These are phyloP conservation scores for Zalophus californianus DNA, from an alignment of 2,797 vertebrate species.

Conservation along the genomic window DNA sequence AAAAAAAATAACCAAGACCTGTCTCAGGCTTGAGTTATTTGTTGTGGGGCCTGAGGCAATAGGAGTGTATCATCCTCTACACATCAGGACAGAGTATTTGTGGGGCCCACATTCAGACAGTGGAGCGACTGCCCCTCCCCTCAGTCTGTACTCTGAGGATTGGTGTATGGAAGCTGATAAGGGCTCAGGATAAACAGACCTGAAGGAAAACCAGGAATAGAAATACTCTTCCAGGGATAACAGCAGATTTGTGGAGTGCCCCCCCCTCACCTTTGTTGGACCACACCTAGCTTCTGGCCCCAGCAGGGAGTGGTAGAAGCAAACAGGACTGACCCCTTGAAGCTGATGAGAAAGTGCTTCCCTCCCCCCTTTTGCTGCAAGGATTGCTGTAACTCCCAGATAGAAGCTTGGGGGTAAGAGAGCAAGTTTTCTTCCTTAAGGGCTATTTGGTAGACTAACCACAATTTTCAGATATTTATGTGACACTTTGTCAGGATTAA, in stretches of 20 bases:
- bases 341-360: background rate
- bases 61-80: background rate
- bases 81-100: background rate
- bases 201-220: background rate
- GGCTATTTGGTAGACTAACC: background rate
- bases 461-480: background rate
- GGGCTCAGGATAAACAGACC: background rate
- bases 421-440: background rate
- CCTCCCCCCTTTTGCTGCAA: background rate
- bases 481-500: background rate
- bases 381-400: background rate
- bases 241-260: background rate
- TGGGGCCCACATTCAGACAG: background rate
- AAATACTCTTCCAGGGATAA: background rate
- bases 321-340: background rate
- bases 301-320: background rate
- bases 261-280: background rate
- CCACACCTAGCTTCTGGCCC: background rate
- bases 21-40: background rate
- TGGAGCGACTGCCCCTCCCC: background rate
- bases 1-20: background rate
- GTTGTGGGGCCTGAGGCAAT: background rate
- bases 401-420: background rate
- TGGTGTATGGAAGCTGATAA: background rate
- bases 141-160: background rate